Conservation (phyloP, 2,888 invertebrate species). For the Falcaria lacertinaria region DNA sequence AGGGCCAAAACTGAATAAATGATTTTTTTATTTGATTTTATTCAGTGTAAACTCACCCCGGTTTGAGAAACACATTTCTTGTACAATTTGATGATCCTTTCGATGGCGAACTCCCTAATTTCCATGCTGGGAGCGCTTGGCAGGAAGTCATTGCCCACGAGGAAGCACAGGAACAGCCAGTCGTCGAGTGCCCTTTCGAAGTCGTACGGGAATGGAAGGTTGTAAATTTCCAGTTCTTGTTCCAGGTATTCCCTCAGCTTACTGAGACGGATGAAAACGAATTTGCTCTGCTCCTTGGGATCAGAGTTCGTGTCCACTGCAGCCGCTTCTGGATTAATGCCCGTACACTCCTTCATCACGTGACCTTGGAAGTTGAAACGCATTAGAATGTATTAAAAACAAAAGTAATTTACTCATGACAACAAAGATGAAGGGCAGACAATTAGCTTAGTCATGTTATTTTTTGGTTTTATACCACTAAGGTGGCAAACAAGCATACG, state of each 20-base stretch:
- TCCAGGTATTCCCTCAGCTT: conserved; percentile 96
- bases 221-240: conserved; percentile 92
- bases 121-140: conserved; percentile 99
- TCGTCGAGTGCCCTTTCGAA: conserved; percentile 98
- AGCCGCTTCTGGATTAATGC: conserved; percentile 81
- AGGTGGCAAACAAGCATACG: no score
- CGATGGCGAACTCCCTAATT: conserved; percentile 98
- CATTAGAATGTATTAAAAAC: no score
- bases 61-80: conserved; percentile 97
- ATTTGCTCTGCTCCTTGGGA: conserved; percentile 88
- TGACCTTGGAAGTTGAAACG: no score
- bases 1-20: no score
- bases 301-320: conserved; percentile 81
- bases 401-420: no score
- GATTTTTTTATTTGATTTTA: conserved; percentile 4
- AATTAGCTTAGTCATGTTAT: no score
- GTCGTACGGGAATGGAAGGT: conserved; percentile 95
- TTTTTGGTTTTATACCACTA: no score
- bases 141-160: conserved; percentile 99
- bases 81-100: conserved; percentile 94
- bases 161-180: conserved; percentile 99
- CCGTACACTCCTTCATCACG: conserved; percentile 95
- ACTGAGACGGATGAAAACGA: conserved; percentile 95
- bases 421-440: no score
- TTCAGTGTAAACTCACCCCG: conserved; percentile 77